Evolutionary conservation across 2,888 invertebrate genomes (phyloP), one percentile per base, ranked within the genome.

Genomic region (Listrodromus nycthemerus): DNA sequence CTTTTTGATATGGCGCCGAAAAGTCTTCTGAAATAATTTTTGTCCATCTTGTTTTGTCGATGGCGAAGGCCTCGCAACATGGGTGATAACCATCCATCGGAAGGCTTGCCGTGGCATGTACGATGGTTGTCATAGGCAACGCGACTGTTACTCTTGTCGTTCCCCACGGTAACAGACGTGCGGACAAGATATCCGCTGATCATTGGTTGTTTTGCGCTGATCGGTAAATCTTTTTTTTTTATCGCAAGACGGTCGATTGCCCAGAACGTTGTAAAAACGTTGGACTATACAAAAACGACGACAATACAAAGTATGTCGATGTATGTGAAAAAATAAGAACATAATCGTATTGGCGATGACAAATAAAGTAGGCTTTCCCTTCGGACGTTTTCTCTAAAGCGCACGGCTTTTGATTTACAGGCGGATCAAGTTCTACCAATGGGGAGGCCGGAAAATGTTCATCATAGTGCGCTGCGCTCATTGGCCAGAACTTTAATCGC

Each of bases 41-140:
- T 78, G 69, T 50, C 45, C 66, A 66, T 73, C 78, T 77, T 61
- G 77, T 73, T 82, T 82, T 82, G 73, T 78, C 82, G 73, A 78
- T 77, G 78, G 73, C 63, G 41, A 74, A 77, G 30, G 65, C 58
- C 63, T 73, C 77, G 82, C 67, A 77, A 82, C 73, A 67, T 41
- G 27, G 67, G 77, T 77, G 71, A 82, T 73, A 82, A 82, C 71
- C 50, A n/a, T n/a, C 67, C 55, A 69, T 37, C 74, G 69, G 21
- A 48, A 75, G 45, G 77, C 45, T 67, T 73, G 77, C 65, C 41
- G 41, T 13, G 41, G 41, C 13, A 4, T 4, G 16, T 45, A 16
- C 16, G 16, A 4, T 16, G 13, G 41, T 45, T 45, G 41, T 45
- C 41, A 45, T 45, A 82, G 71, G 71, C 70, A 45, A 66, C 77